Evolutionary conservation across 1,140 invertebrate species (phyloP), one percentile per base, ranked within the genome.

Genomic region (Scaptomyza pallida): DNA sequence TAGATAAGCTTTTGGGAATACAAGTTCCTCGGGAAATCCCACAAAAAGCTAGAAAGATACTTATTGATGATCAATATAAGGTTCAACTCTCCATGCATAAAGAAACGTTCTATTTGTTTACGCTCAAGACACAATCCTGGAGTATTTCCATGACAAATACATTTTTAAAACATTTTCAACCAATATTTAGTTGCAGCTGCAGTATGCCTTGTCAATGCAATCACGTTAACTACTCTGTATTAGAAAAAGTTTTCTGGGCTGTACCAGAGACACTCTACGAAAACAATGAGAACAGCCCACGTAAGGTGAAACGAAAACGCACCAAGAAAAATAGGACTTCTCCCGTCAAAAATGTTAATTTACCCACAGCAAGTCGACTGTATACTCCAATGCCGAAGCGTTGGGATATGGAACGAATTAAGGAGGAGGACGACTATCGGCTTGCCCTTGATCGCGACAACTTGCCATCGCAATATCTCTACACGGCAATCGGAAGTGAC

Each of bases 381-480:
- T 72, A 19, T 3, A 72, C n/a, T 3, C 80, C 79, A 0, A 55
- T 26, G 0, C 67, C 55, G 0, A 72, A 56, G 10, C 48, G 75
- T 3, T 69, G 64, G 63, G 79, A 83, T 1, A 8, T 78, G 21
- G 30, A 62, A 17, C 62, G 41, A 2, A 44, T 41, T 0, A 78
- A 68, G 33, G 67, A 61, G 2, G 80, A 83, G 19, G 80, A 83
- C 12, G 40, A 61, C 10, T 44, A 62, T n/a, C 75, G 80, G 9
- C 37, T 52, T 5, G n/a, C 30, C 0, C 35, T 83, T 8, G 45
- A 41, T 12, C 35, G 72, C 3, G 23, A 65, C 0, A 60, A 37
- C 3, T 12, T 79, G n/a, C 80, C 80, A 0, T 79, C 80, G 5
- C n/a, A n/a, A 0, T 83, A 72, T 15, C 0, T 83, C 0, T 85